Evolutionary conservation across 2,797 vertebrate genomes (phyloP), one percentile per base, ranked within the genome.

Genomic region (Lepilemur ruficaudatus): DNA sequence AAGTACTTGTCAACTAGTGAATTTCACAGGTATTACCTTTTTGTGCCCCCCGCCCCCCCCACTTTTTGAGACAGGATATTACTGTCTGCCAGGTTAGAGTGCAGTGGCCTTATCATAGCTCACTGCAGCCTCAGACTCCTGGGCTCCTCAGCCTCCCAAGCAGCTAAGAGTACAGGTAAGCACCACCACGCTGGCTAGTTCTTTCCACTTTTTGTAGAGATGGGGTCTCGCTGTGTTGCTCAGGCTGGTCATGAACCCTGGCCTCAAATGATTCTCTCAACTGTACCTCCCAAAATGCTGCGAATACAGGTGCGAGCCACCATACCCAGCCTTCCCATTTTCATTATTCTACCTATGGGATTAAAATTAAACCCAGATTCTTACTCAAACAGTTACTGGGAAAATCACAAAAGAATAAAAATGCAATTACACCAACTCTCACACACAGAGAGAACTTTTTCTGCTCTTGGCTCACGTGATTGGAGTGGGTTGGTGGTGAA

Each of bases 361-460:
- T 92, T 96, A 94, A 89, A 97, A 93, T 92, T 79, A 85, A 93
- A 88, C 20, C 35, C 23, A 70, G 23, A 95, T 93, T 84, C 78
- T 91, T 84, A 73, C 65, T 93, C 72, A 93, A 78, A 94, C 12
- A 94, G 50, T 76, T 79, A 89, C 38, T 90, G 76, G 73, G 28
- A 88, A 94, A 94, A 93, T 61, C 73, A 3, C 67, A 90, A 85
- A 86, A 55, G 93, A 96, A 73, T 43, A 43, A 50, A 82, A 91
- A 93, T 76, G 63, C 28, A 83, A 86, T 75, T 70, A 95, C 3
- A 50, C 14, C 70, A 93, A 41, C 72, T 91, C 69, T 1, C 18
- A n/a, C 46, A 52, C 41, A 73, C 15, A 52, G n/a, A n/a, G 11
- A 79, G 35, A 93, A 67, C 10, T 75, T 52, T 76, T 72, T 69